phyloP scores from a whole-genome alignment of 2,113 vertebrate species.

The Nerophis lumbriciformis region DNA sequence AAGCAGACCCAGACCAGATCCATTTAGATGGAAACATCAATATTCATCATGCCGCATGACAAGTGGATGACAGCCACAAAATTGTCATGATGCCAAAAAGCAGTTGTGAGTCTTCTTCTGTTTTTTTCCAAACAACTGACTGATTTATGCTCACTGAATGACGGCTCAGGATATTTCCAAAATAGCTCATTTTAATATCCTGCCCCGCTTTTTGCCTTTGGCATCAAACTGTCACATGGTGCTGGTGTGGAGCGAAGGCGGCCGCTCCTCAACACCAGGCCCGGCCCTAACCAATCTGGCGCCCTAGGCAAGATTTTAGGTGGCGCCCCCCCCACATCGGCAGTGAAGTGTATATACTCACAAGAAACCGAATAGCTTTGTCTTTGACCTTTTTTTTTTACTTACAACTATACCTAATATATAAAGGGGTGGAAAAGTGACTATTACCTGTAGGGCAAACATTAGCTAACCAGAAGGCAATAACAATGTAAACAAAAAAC shows the following conservation, averaged over 20 bases:
- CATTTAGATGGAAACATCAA: slow-evolving; percentile 37
- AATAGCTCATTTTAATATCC: slow-evolving; percentile 10
- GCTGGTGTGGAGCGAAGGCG: neutral
- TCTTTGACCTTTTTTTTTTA: too few species aligned
- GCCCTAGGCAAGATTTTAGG: too few species aligned
- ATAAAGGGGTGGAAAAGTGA: too few species aligned
- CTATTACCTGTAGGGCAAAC: too few species aligned
- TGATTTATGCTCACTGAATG: neutral
- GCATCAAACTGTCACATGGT: slow-evolving; percentile 1
- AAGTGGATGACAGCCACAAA: slow-evolving; percentile 15
- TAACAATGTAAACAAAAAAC: too few species aligned
- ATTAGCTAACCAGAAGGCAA: too few species aligned
- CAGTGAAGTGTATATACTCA: too few species aligned
- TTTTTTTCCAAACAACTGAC: neutral
- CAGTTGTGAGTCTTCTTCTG: too few species aligned
- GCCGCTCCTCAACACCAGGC: neutral
- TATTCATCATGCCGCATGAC: slow-evolving; percentile 30
- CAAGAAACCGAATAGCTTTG: too few species aligned
- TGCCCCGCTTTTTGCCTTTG: slow-evolving; percentile 6
- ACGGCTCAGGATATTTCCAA: neutral
- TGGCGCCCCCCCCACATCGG: too few species aligned
- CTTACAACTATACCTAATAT: too few species aligned
- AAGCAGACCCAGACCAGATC: slow-evolving; percentile 26
- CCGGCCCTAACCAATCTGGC: too few species aligned
- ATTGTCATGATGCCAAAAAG: slow-evolving; percentile 13